A percentile compares a stretch with the other conserved stretches of the same genome.
Evolutionary conservation across 1,140 invertebrate species (phyloP).

Genomic region (Heliconius nattereri): DNA sequence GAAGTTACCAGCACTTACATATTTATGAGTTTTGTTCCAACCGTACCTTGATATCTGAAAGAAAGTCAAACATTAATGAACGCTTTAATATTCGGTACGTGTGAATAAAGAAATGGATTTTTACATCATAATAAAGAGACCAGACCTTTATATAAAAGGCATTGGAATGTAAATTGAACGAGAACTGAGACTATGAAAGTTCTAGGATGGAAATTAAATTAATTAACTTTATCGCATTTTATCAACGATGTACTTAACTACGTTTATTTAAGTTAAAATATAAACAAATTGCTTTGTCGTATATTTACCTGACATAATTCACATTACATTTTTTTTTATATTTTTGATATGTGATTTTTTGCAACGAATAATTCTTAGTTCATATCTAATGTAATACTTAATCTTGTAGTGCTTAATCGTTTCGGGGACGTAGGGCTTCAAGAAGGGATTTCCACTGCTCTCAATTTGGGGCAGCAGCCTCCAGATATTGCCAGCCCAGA

Average conservation of each 20-base stretch:
- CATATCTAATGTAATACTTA: no score
- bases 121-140: slow-evolving; percentile 67
- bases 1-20: slow-evolving; percentile 67
- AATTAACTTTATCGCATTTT: slow-evolving; percentile 24
- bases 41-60: slow-evolving; percentile 63
- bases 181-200: slow-evolving; percentile 22
- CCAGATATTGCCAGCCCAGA: no score
- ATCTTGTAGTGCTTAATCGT: no score
- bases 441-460: no score
- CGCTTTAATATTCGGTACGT: slow-evolving; percentile 75
- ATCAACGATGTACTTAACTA: background rate
- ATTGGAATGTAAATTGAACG: slow-evolving; percentile 63
- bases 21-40: slow-evolving; percentile 77
- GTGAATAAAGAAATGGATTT: slow-evolving; percentile 75
- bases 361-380: no score
- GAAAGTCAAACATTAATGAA: slow-evolving; percentile 80
- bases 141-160: slow-evolving; percentile 46
- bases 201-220: slow-evolving; percentile 27
- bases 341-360: no score
- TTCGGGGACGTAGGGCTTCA: no score
- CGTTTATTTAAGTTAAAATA: background rate
- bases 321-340: no score
- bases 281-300: background rate
- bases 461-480: no score
- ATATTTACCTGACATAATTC: no score